A percentile compares a stretch with the other conserved stretches of the same genome.
These are phyloP conservation scores for Erebia aethiops DNA, from an alignment of 2,888 invertebrate species.

Conservation along the genomic window DNA sequence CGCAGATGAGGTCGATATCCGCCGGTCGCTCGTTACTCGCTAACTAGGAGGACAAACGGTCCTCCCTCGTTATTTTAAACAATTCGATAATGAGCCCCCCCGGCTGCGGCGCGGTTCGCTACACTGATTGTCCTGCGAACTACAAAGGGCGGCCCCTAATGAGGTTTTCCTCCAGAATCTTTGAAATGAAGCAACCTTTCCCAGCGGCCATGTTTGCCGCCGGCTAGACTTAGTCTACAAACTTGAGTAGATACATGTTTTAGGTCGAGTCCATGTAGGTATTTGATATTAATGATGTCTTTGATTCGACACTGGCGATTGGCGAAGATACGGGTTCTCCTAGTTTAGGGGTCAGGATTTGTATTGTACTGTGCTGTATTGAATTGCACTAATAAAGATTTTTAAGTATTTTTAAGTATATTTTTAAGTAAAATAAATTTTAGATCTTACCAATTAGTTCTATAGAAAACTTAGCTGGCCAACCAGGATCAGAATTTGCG, in stretches of 20 bases:
- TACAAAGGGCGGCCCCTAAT: conserved; percentile 70
- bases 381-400: too few relatives aligned
- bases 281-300: not conserved
- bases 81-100: conserved; percentile 73
- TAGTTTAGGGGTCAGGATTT: too few relatives aligned
- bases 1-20: conserved; percentile 18
- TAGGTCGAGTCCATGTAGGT: conserved; percentile 1
- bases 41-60: conserved; percentile 56
- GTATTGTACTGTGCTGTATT: too few relatives aligned
- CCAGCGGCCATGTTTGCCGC: conserved; percentile 59
- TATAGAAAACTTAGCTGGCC: too few relatives aligned
- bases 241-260: conserved; percentile 12
- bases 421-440: too few relatives aligned
- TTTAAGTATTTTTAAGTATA: too few relatives aligned
- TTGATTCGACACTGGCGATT: not conserved
- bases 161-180: conserved; percentile 59
- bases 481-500: too few relatives aligned
- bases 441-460: too few relatives aligned
- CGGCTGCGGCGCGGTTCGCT: conserved; percentile 37
- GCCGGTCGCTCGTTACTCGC: not conserved
- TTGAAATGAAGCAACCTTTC: conserved; percentile 58
- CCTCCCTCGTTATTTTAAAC: conserved; percentile 77
- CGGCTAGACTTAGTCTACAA: conserved; percentile 47
- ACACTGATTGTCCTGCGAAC: conserved; percentile 69
- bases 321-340: too few relatives aligned